Evolutionary conservation across 1,140 invertebrate genomes (phyloP), one percentile per base, ranked within the genome.

Genomic region (Wasmannia auropunctata): DNA sequence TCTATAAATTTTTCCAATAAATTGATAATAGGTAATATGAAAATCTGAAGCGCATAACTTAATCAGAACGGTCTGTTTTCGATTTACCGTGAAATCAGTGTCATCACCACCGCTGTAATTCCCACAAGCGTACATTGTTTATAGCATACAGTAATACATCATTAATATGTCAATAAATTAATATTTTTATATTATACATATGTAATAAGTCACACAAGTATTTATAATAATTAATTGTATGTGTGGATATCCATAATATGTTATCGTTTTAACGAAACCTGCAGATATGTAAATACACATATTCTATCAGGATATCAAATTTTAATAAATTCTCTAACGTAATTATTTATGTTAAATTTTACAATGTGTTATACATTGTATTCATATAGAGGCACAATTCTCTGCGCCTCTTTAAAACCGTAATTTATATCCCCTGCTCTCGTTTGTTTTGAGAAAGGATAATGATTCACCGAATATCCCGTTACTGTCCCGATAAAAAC

Each of bases 291-390:
- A 72, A 14, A 72, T 72, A 37, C 16, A 54, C 14, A 72, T 22
- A 54, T 22, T 72, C n/a, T 34, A 54, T 43, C 31, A 19, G 28
- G 14, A 6, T 31, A 75, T 75, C 3, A 16, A 22, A 37, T 58
- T 56, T 37, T 25, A 56, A 75, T 58, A 25, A 58, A 74, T 37
- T 56, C 28, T 54, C 25, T 34, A 54, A 16, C 22, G 7, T 56
- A 56, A 75, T 75, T 75, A 58, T 37, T 40, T 75, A 19, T 34
- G 56, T 37, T 56, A 74, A 74, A 75, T 22, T 74, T 16, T 37
- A 25, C 28, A 16, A 25, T 72, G 28, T 6, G 16, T 54, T 54
- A 46, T 46, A 31, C 34, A 2, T 62, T 62, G 8, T 28, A 62
- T 34, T 62, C 34, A 62, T n/a, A 62, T n/a, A n/a, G n/a, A n/a